Conservation (phyloP, 2,888 invertebrate genomes). For the Drosophila flavopinicola region DNA sequence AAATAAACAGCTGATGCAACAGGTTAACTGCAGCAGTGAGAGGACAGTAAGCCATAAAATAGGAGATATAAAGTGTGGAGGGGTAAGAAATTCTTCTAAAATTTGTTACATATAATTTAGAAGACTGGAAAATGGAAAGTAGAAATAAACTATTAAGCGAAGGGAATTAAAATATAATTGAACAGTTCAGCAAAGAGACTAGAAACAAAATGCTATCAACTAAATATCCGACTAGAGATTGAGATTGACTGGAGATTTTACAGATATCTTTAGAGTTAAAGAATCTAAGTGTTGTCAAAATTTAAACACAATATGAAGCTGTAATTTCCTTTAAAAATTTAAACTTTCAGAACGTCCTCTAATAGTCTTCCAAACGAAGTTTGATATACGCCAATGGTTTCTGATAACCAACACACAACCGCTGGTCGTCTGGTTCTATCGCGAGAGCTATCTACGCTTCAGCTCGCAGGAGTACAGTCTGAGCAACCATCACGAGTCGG, state of each 20-base stretch:
- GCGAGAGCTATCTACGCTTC: slow-evolving; percentile 95
- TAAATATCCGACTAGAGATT: no score
- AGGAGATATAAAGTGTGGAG: not conserved
- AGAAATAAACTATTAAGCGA: no score
- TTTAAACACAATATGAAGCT: no score
- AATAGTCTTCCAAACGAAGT: slow-evolving; percentile 95
- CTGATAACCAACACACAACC: slow-evolving; percentile 95
- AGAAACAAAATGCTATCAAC: no score
- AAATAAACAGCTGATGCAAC: slow-evolving; percentile 40
- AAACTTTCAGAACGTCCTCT: slow-evolving; percentile 91
- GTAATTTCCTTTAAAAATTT: not conserved
- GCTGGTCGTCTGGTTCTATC: slow-evolving; percentile 96
- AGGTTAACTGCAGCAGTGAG: slow-evolving; percentile 28
- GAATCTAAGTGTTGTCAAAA: no score
- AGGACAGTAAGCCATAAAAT: no score
- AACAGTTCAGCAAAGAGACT: no score
- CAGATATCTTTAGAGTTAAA: no score
- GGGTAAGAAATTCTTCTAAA: no score
- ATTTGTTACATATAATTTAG: no score
- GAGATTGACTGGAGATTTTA: no score
- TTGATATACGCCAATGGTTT: slow-evolving; percentile 98
- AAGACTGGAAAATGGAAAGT: not conserved
- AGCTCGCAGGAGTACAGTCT: slow-evolving; percentile 95
- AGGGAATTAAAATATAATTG: no score
- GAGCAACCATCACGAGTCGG: slow-evolving; percentile 94